Conservation (phyloP, 2,888 invertebrate genomes). For the Lapara coniferarum region DNA sequence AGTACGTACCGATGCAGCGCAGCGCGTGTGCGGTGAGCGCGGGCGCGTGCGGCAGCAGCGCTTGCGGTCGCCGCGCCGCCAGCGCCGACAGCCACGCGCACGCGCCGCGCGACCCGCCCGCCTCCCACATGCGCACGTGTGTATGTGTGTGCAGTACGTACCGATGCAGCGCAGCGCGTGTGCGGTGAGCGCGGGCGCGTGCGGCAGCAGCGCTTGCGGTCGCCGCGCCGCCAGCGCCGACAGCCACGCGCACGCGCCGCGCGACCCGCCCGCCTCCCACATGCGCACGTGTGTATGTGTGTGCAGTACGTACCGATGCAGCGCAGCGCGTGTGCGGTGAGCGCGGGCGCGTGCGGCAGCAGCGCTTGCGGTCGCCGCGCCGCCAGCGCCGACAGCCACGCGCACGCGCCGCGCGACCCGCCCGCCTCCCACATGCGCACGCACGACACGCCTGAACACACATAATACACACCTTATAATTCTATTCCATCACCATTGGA, state of each 20-base stretch:
- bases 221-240: constrained; percentile 64
- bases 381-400: constrained; percentile 69
- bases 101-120: constrained; percentile 64
- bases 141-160: constrained; percentile 36
- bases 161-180: constrained; percentile 76
- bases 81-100: constrained; percentile 69
- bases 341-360: constrained; percentile 60
- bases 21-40: constrained; percentile 66
- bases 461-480: background rate
- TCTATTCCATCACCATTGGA: too few relatives aligned
- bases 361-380: constrained; percentile 63
- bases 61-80: constrained; percentile 60
- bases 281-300: too few relatives aligned
- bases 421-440: constrained; percentile 69
- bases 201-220: constrained; percentile 64
- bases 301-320: too few relatives aligned
- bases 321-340: constrained; percentile 69
- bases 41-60: constrained; percentile 65
- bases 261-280: constrained; percentile 70
- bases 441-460: constrained; percentile 53
- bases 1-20: constrained; percentile 66
- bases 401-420: constrained; percentile 68
- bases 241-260: constrained; percentile 71
- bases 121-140: too few relatives aligned
- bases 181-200: constrained; percentile 61